These are phyloP conservation scores for Lerema accius DNA, from an alignment of 1,140 invertebrate species.

Conservation along the genomic window DNA sequence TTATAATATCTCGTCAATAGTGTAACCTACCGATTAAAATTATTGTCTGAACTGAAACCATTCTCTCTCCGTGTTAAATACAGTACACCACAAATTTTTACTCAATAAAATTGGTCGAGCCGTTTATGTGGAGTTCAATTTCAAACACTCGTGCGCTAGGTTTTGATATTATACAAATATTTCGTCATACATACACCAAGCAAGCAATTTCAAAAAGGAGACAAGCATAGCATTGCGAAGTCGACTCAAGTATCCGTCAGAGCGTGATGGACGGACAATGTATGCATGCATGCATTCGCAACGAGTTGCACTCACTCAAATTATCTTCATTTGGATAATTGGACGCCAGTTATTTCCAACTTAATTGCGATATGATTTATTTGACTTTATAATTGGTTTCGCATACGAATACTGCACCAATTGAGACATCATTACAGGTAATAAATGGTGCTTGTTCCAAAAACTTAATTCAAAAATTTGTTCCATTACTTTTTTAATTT, in stretches of 20 bases:
- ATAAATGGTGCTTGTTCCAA: conserved; percentile 10
- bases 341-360: conserved; percentile 27
- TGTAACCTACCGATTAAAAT: too few relatives aligned
- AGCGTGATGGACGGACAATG: background rate
- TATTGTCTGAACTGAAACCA: too few relatives aligned
- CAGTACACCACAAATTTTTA: too few relatives aligned
- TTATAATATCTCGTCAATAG: too few relatives aligned
- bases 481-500: background rate
- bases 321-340: conserved; percentile 32
- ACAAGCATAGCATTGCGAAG: background rate
- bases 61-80: too few relatives aligned
- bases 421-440: conserved; percentile 23
- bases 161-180: too few relatives aligned
- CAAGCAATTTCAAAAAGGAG: too few relatives aligned
- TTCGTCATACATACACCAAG: too few relatives aligned
- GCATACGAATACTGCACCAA: conserved; percentile 10
- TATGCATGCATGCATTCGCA: background rate
- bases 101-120: too few relatives aligned
- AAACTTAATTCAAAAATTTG: conserved; percentile 7
- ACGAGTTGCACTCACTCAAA: conserved; percentile 15
- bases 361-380: conserved; percentile 33
- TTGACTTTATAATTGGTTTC: conserved; percentile 25
- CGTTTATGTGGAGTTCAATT: too few relatives aligned
- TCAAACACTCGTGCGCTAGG: too few relatives aligned
- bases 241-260: background rate